phyloP scores from a whole-genome alignment of 2,888 invertebrate species.

The Augiades crinisus region DNA sequence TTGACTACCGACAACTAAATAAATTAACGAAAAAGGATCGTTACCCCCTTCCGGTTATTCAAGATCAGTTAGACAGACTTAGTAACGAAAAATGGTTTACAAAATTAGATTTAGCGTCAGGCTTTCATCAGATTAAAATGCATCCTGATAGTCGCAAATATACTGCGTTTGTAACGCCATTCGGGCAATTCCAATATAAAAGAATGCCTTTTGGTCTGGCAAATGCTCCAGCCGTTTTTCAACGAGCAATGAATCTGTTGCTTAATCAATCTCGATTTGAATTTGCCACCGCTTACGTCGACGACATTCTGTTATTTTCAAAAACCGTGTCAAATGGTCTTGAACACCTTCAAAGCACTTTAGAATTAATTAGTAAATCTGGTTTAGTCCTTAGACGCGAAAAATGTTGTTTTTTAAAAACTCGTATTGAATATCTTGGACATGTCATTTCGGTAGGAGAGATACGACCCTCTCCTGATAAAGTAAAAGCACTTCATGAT shows the following conservation, averaged over 20 bases:
- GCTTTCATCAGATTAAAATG: constrained; percentile 3
- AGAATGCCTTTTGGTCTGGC: constrained; percentile 1
- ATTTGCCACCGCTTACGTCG: neutral
- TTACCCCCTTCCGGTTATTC: constrained; percentile 1
- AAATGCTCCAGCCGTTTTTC: neutral
- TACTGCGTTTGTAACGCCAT: constrained; percentile 10
- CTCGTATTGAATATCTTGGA: neutral
- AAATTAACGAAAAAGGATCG: neutral
- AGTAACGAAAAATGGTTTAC: neutral
- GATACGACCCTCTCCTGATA: neutral
- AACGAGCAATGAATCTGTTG: neutral
- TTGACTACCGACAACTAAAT: constrained; percentile 1
- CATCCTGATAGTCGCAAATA: constrained; percentile 5
- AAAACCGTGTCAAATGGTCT: neutral
- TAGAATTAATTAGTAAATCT: neutral
- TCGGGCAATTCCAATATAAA: constrained; percentile 10
- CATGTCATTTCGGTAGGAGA: neutral
- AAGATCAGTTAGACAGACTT: constrained; percentile 1
- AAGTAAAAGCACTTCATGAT: neutral
- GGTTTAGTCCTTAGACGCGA: neutral
- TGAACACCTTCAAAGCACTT: neutral
- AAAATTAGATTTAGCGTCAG: neutral
- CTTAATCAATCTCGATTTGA: neutral
- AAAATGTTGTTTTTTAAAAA: neutral
- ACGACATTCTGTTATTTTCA: neutral